Conservation (phyloP, 2,888 invertebrate species). For the Hanleya hanleyi region DNA sequence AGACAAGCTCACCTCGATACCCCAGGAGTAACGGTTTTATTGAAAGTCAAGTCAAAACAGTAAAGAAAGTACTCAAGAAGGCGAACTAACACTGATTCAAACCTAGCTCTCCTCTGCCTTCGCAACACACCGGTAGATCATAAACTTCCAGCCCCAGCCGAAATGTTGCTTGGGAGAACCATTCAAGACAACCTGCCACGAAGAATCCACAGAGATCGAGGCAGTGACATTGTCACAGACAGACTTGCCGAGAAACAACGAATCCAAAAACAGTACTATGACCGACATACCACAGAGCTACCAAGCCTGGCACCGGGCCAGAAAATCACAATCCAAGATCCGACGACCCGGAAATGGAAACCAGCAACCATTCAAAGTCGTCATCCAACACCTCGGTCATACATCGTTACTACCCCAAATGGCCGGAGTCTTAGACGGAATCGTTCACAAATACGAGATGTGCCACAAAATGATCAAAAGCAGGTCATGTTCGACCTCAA, state of each 20-base stretch:
- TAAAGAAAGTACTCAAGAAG: conserved; percentile 3
- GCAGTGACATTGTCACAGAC: background rate
- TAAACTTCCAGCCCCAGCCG: conserved; percentile 10
- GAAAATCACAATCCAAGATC: background rate
- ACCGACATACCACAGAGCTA: background rate
- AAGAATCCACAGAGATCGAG: background rate
- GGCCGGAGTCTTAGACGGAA: no score
- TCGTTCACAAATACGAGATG: no score
- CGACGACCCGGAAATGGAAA: background rate
- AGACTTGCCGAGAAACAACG: background rate
- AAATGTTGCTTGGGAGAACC: background rate
- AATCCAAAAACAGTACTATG: background rate
- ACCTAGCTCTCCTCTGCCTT: conserved; percentile 11
- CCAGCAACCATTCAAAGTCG: background rate
- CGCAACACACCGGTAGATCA: background rate
- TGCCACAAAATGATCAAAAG: no score
- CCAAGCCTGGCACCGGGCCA: background rate
- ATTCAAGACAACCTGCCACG: conserved; percentile 7
- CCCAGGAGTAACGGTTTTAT: conserved; percentile 9
- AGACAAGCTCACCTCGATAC: background rate
- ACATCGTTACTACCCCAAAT: no score
- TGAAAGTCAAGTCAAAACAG: conserved; percentile 10
- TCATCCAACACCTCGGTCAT: no score
- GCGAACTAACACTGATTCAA: background rate
- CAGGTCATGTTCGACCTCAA: no score